Percentiles rank a stretch among this genome's conserved stretches.
Evolutionary conservation across 2,113 vertebrate genomes (phyloP).

Genomic region (Gnathonemus longibarbis): DNA sequence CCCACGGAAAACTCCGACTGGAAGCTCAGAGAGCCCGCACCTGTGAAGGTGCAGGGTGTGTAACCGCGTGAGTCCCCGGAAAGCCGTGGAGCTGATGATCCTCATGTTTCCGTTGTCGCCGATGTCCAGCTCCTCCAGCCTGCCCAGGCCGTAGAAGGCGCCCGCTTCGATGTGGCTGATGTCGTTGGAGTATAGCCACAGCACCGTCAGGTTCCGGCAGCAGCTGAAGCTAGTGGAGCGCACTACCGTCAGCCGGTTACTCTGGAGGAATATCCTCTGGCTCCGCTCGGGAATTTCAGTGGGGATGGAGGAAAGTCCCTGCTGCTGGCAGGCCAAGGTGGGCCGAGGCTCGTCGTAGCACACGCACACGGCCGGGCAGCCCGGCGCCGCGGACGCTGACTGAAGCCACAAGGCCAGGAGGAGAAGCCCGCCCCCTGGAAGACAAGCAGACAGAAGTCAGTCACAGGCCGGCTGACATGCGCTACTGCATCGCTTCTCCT

Average conservation of each 20-base stretch:
- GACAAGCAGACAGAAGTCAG: not conserved
- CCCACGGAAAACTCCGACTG: conserved; percentile 64
- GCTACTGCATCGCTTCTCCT: too few relatives aligned
- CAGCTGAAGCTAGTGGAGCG: conserved; percentile 64
- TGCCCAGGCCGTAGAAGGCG: conserved; percentile 63
- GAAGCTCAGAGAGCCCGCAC: conserved; percentile 68
- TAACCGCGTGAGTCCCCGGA: conserved; percentile 64
- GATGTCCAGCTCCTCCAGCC: conserved; percentile 74
- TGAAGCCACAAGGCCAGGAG: conserved; percentile 54
- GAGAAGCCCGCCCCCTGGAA: conserved; percentile 21
- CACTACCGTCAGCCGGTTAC: conserved; percentile 65
- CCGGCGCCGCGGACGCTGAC: conserved; percentile 52
- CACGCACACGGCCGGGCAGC: conserved; percentile 67
- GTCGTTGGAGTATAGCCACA: conserved; percentile 75
- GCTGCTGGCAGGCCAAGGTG: conserved; percentile 74
- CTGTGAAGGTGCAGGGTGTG: conserved; percentile 73
- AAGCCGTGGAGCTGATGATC: conserved; percentile 61
- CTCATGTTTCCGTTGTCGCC: conserved; percentile 67
- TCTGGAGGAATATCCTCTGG: conserved; percentile 75
- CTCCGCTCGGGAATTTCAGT: conserved; percentile 63
- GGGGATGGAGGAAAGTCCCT: conserved; percentile 66
- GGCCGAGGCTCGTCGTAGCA: conserved; percentile 76
- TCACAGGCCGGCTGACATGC: not conserved
- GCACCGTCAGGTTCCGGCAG: conserved; percentile 69
- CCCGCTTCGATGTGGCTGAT: conserved; percentile 64